phyloP scores from a whole-genome alignment of 2,113 vertebrate species.

The Microtus ochrogaster region DNA sequence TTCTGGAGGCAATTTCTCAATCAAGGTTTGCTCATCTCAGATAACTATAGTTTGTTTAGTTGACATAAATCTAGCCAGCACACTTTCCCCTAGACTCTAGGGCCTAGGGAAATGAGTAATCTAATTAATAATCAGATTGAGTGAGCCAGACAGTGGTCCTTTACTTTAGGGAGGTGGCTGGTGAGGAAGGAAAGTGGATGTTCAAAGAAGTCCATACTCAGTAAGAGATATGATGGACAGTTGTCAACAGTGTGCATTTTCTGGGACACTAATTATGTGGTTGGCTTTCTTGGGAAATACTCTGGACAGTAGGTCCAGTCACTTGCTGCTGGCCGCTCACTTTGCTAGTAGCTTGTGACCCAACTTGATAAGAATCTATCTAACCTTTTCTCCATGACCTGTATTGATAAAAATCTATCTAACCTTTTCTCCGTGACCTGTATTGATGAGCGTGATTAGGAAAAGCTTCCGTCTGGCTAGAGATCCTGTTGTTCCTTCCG shows the following conservation, averaged over 20 bases:
- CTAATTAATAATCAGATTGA: not conserved
- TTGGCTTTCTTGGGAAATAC: slow-evolving; percentile 60
- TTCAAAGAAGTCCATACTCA: not conserved
- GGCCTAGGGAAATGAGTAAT: not conserved
- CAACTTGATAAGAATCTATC: slow-evolving; percentile 40
- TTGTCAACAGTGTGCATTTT: not conserved
- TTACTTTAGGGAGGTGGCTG: slow-evolving; percentile 7
- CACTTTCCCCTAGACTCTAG: not conserved
- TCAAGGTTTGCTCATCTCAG: not conserved
- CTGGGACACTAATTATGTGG: not conserved
- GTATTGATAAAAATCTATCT: slow-evolving; percentile 67
- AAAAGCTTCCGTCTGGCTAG: slow-evolving; percentile 69
- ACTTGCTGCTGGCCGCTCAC: slow-evolving; percentile 72
- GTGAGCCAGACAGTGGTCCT: not conserved
- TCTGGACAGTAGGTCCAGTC: slow-evolving; percentile 61
- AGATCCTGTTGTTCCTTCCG: slow-evolving; percentile 59
- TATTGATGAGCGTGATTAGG: slow-evolving; percentile 51
- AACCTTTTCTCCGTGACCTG: too few relatives aligned
- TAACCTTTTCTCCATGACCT: slow-evolving; percentile 64
- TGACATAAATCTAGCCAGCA: not conserved
- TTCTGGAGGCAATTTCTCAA: not conserved
- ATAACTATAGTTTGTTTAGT: not conserved
- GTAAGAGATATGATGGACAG: slow-evolving; percentile 55
- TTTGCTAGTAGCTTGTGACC: slow-evolving; percentile 74
- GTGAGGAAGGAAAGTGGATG: not conserved